Conservation (phyloP, 2,888 invertebrate species). For the Steinernema carpocapsae region DNA sequence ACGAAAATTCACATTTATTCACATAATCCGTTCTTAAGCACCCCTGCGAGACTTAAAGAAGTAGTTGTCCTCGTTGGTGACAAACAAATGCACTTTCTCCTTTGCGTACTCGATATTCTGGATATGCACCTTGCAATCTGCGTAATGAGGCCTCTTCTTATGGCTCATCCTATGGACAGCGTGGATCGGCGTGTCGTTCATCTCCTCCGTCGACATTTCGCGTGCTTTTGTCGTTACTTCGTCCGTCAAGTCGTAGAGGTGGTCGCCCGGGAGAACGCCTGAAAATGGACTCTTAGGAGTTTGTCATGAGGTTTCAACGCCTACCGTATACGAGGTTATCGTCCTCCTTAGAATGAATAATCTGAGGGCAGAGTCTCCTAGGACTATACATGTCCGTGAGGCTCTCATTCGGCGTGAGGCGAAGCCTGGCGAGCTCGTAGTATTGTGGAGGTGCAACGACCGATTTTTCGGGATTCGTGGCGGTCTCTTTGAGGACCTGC, state of each 20-base stretch:
- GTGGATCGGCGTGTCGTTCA: not conserved
- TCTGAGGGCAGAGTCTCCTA: not conserved
- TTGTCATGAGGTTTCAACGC: not conserved
- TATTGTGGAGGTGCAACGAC: slow-evolving; percentile 66
- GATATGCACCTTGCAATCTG: slow-evolving; percentile 9
- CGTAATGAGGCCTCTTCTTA: slow-evolving; percentile 23
- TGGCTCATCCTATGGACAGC: slow-evolving; percentile 5
- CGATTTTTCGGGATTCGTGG: slow-evolving; percentile 32
- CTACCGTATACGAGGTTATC: slow-evolving; percentile 10
- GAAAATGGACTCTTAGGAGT: no score
- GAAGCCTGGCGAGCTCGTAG: slow-evolving; percentile 60
- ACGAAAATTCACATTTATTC: no score
- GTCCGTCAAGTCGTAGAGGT: not conserved
- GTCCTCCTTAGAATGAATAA: not conserved
- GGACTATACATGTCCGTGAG: not conserved
- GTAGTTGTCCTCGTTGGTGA: not conserved
- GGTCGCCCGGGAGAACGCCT: slow-evolving; percentile 17
- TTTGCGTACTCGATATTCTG: not conserved
- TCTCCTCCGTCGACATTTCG: not conserved
- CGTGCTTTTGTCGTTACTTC: not conserved
- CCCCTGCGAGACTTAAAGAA: not conserved
- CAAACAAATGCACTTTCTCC: slow-evolving; percentile 7
- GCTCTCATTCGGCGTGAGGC: slow-evolving; percentile 34
- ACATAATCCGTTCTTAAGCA: not conserved
- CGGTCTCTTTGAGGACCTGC: slow-evolving; percentile 41